Conservation (phyloP, 92 coral and sea anemone species). For the Epizoanthus scotinus region DNA sequence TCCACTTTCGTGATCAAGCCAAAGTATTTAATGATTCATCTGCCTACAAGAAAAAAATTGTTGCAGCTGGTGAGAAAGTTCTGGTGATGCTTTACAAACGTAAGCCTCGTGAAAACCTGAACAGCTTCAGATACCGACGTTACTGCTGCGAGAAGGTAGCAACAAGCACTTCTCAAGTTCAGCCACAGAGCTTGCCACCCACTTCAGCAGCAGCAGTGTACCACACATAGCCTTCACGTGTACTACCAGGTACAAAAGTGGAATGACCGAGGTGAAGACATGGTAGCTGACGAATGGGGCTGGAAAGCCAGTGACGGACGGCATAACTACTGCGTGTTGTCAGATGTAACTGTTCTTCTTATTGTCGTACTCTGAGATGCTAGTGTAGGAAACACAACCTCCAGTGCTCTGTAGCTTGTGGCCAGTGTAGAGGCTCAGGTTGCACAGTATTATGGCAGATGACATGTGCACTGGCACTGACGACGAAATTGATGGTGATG, state of each 20-base stretch:
- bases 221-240: constrained; percentile 24
- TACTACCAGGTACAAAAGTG: constrained; percentile 22
- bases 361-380: constrained; percentile 45
- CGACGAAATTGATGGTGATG: constrained; percentile 6
- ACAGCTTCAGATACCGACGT: constrained; percentile 8
- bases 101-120: constrained; percentile 19
- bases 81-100: constrained; percentile 14
- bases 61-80: constrained; percentile 32
- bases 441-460: constrained; percentile 33
- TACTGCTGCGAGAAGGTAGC: constrained; percentile 30
- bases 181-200: constrained; percentile 9
- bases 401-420: constrained; percentile 51
- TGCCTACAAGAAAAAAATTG: constrained; percentile 10
- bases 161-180: constrained; percentile 3
- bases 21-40: constrained; percentile 14
- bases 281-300: constrained; percentile 15
- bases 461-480: too few relatives aligned
- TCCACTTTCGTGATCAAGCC: constrained; percentile 22
- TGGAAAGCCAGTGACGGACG: background rate
- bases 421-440: constrained; percentile 55
- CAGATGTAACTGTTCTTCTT: constrained; percentile 47
- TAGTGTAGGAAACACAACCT: constrained; percentile 43
- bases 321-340: constrained; percentile 37
- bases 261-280: background rate
- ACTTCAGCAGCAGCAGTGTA: constrained; percentile 7